Percentiles rank a stretch among this genome's conserved stretches.
Conservation (phyloP, 2,797 vertebrate species). For the Crossoptilon crossoptilon region DNA sequence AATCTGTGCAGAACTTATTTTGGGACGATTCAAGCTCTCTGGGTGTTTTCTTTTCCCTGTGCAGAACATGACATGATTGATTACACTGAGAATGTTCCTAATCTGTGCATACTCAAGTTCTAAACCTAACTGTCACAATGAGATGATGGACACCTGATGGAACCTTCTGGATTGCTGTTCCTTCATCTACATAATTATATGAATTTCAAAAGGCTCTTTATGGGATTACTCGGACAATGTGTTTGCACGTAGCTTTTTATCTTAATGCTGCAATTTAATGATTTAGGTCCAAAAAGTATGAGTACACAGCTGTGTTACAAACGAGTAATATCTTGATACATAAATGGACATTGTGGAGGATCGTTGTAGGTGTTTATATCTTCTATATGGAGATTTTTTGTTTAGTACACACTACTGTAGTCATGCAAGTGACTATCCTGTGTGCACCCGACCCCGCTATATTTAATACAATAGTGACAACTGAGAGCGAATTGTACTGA, state of each 20-base stretch:
- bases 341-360: not conserved
- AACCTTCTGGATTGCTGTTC: not conserved
- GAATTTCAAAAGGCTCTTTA: not conserved
- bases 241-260: not conserved
- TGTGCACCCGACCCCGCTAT: conserved; percentile 33
- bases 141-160: not conserved
- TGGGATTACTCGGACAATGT: not conserved
- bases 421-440: not conserved
- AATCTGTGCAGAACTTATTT: not conserved
- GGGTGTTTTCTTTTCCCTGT: not conserved
- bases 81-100: not conserved
- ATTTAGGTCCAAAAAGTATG: not conserved
- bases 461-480: conserved; percentile 21
- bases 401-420: not conserved
- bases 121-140: not conserved
- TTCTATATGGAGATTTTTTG: not conserved
- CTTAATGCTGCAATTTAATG: not conserved
- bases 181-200: not conserved
- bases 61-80: not conserved
- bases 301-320: not conserved
- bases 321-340: not conserved
- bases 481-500: conserved; percentile 60
- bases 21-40: not conserved
- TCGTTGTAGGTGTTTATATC: not conserved
- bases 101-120: not conserved